Evolutionary conservation across 2,797 vertebrate species (phyloP), one percentile per base, ranked within the genome.

Genomic region (Rhinichthys osculus): DNA sequence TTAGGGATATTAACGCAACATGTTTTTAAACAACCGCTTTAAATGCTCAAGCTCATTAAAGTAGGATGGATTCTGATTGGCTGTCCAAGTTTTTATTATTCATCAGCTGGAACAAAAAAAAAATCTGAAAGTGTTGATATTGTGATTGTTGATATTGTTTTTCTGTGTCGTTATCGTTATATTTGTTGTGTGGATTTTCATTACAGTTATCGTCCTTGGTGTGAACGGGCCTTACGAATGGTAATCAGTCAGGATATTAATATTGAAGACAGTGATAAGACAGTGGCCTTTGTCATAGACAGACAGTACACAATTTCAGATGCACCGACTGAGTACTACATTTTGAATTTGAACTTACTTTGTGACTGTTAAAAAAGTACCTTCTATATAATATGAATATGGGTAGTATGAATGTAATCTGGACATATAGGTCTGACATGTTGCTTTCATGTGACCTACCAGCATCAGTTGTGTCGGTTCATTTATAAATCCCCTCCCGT

Each of bases 241-340:
- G 44, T 21, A 81, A 81, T 23, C 42, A 81, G 44, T 54, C 78
- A 67, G 62, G 62, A 50, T 67, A 30, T 66, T 30, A 30, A 67
- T 69, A 23, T 9, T 44, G 38, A 33, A 62, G 52, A 62, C n/a
- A 14, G 35, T 21, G 23, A 23, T 72, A 52, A 71, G 66, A 47
- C 16, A 9, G 59, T 33, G 23, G 57, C 23, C 10, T 76, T 74
- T 50, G 3, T 10, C 73, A 76, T 54, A 35, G 2, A 33, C 47
- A 35, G 17, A 21, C 27, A 35, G 23, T 78, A 57, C 11, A 16
- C 14, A 0, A 50, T 50, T 16, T 5, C 13, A n/a, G 57, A 59
- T 1, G 23, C 23, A n/a, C 57, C 23, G 8, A 23, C 54, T 59
- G 3, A 59, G 21, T 57, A 23, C 9, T 11, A 59, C 23, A n/a